These are phyloP conservation scores for Epicampocera succincta DNA, from an alignment of 2,888 invertebrate species.

Conservation along the genomic window DNA sequence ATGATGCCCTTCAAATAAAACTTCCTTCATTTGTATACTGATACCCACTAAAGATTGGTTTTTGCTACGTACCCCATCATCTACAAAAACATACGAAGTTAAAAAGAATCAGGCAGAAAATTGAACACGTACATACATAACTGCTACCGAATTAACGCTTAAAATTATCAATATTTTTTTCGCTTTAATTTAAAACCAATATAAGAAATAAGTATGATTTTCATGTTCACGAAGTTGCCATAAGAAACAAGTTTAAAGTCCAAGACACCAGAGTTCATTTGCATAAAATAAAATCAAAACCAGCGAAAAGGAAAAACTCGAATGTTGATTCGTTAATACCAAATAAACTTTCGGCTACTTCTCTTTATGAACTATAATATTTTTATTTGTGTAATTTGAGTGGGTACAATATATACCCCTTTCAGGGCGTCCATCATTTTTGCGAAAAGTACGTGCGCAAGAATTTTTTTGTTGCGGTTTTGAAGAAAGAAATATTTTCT, in stretches of 20 bases:
- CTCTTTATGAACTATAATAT: too few relatives aligned
- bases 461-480: conserved; percentile 48
- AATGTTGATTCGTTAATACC: conserved; percentile 36
- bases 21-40: too few relatives aligned
- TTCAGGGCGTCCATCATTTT: too few relatives aligned
- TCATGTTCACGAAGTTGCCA: not conserved
- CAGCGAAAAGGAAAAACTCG: conserved; percentile 7
- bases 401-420: conserved; percentile 10
- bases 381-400: conserved; percentile 1
- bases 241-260: not conserved
- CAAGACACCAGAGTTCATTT: conserved; percentile 55
- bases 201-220: conserved; percentile 48
- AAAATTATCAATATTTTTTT: conserved; percentile 54
- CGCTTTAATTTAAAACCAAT: conserved; percentile 56
- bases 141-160: conserved; percentile 71
- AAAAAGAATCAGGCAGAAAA: conserved; percentile 35
- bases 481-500: too few relatives aligned
- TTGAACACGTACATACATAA: conserved; percentile 69
- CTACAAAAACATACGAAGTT: not conserved
- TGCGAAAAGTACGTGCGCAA: conserved; percentile 52
- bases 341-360: not conserved
- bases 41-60: too few relatives aligned
- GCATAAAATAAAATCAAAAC: conserved; percentile 54
- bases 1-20: too few relatives aligned
- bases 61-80: not conserved